Base-by-base conservation (phyloP, 2,888 invertebrate species). In the Venusia cambrica region DNA sequence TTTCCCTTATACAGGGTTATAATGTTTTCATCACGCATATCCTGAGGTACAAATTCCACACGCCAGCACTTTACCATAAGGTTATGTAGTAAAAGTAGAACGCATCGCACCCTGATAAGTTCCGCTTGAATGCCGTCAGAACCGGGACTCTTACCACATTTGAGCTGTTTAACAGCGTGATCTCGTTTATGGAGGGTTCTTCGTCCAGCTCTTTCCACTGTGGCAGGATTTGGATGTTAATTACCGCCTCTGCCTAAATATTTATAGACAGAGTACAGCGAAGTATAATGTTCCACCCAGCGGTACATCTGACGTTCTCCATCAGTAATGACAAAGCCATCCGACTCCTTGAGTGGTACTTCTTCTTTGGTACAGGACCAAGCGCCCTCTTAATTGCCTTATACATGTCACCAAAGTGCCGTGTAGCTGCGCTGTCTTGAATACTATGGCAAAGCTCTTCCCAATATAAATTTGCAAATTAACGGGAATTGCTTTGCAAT, bases 61-160 rank as follows among this genome's bases (percentile, higher is more conserved):
- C n/a, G 15, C 26, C 24, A 25, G 4, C 24, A 25, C 14, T 25
- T 14, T 15, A n/a, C 24, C 8, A 25, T 25, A 5, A 14, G 7
- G 6, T 25, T 25, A 15, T 25, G 24, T 9, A 25, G 15, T n/a
- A 21, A 5, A 25, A 15, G 24, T 15, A 15, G 15, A 25, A 24
- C 6, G 9, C 24, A 25, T 5, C 4, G n/a, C 24, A 25, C 7
- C 6, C 15, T 9, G 2, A 25, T 25, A 1, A 24, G 8, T 9
- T 25, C 24, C 5, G 14, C 9, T 14, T 15, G 2, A 5, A 25
- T 15, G 9, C 15, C 15, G 6, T 25, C 24, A 5, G 8, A 3
- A 1, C 24, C 12, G 4, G 24, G 9, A 5, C 12, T 15, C 7
- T 25, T 25, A 7, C 24, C 7, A 9, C 15, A 11, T 8, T 24